Percentiles rank a stretch among this genome's conserved stretches.
phyloP scores from a whole-genome alignment of 2,113 vertebrate genomes.

The Erinaceus europaeus region DNA sequence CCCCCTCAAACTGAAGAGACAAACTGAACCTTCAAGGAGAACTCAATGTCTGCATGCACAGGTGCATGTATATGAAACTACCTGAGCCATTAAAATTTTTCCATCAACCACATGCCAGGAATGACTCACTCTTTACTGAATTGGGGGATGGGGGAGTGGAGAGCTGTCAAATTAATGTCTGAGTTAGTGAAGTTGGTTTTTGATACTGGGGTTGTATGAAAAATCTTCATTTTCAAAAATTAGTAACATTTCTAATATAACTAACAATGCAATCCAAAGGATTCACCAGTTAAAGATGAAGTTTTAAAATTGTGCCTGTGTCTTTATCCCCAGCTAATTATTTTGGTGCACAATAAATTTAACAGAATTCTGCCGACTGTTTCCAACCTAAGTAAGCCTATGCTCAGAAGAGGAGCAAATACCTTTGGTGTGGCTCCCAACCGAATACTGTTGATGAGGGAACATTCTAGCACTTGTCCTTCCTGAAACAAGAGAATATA shows the following conservation, averaged over 20 bases:
- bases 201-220: neutral
- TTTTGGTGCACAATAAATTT: neutral
- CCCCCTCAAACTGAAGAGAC: neutral
- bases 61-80: neutral
- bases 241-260: neutral
- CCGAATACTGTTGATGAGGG: slow-evolving; percentile 97
- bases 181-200: neutral
- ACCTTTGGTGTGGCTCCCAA: slow-evolving; percentile 93
- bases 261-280: neutral
- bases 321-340: neutral
- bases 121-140: neutral
- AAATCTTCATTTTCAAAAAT: neutral
- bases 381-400: neutral
- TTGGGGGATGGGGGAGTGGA: fast-evolving
- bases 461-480: slow-evolving; percentile 97
- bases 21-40: neutral
- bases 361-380: neutral
- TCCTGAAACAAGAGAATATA: slow-evolving; percentile 84
- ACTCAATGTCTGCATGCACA: neutral
- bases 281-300: neutral
- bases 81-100: neutral
- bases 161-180: neutral
- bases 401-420: slow-evolving; percentile 35
- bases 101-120: neutral
- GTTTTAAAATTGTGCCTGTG: neutral